A percentile compares a stretch with the other conserved stretches of the same genome.
Evolutionary conservation across 2,888 invertebrate species (phyloP).

Genomic region (Mylabris sibirica): DNA sequence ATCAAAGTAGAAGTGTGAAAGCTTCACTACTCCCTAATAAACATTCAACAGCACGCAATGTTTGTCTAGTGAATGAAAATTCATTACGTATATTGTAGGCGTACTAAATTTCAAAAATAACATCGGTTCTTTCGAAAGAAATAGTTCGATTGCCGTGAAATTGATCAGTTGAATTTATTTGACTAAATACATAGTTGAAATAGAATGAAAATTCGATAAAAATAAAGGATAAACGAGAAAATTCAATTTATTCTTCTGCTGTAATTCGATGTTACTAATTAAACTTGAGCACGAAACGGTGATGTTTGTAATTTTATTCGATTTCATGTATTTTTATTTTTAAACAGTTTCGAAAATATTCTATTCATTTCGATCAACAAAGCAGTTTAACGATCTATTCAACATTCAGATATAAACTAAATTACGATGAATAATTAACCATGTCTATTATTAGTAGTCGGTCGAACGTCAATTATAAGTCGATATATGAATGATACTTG

Average conservation of each 20-base stretch:
- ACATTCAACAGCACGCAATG: constrained; percentile 19
- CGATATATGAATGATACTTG: background rate
- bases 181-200: background rate
- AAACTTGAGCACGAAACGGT: background rate
- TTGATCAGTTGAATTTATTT: background rate
- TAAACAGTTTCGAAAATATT: background rate
- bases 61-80: background rate
- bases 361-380: background rate
- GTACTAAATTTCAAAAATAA: background rate
- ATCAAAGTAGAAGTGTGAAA: constrained; percentile 30
- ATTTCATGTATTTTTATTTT: background rate
- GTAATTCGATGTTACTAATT: background rate
- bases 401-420: background rate
- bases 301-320: background rate
- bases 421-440: background rate
- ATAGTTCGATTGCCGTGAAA: background rate
- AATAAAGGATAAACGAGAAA: background rate
- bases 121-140: background rate
- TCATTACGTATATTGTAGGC: background rate
- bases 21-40: constrained; percentile 12
- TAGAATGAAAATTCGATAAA: background rate
- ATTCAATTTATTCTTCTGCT: background rate
- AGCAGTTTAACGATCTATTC: too few relatives aligned
- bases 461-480: constrained; percentile 6
- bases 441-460: background rate